Evolutionary conservation across 2,113 vertebrate species (phyloP).

Genomic region (Neopipo cinnamomea): DNA sequence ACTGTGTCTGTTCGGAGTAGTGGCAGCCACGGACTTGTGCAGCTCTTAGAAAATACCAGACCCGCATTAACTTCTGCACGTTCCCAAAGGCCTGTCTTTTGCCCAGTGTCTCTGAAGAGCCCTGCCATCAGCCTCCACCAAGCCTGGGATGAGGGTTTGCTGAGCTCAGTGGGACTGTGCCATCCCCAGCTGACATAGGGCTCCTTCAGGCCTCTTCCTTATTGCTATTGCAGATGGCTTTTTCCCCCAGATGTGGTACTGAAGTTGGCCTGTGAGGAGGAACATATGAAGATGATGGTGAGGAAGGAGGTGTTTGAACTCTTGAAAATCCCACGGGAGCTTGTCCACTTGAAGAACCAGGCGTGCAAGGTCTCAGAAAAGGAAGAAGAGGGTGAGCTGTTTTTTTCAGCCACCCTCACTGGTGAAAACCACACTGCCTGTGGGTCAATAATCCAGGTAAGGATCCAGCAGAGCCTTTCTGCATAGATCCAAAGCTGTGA

Average conservation of each 20-base stretch:
- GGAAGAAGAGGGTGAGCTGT: slow-evolving; percentile 4
- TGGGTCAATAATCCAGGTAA: slow-evolving; percentile 63
- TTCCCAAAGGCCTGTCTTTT: background rate
- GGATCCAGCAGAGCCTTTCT: background rate
- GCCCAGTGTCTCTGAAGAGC: background rate
- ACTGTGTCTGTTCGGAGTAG: background rate
- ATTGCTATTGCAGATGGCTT: slow-evolving; percentile 45
- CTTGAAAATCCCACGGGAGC: slow-evolving; percentile 17
- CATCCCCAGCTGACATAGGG: background rate
- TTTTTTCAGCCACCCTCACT: slow-evolving; percentile 57
- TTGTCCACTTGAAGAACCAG: slow-evolving; percentile 46
- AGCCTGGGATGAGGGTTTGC: background rate
- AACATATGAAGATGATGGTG: slow-evolving; percentile 69
- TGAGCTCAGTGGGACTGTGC: background rate
- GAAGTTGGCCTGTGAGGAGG: slow-evolving; percentile 59
- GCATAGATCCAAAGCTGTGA: background rate
- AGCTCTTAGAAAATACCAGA: background rate
- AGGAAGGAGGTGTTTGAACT: slow-evolving; percentile 59
- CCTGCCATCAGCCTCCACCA: background rate
- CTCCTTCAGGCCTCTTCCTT: slow-evolving; percentile 37
- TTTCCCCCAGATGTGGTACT: slow-evolving; percentile 58
- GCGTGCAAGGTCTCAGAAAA: slow-evolving; percentile 54
- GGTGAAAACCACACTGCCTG: slow-evolving; percentile 64
- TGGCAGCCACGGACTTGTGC: background rate
- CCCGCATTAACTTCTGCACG: accelerated